A percentile compares a stretch with the other conserved stretches of the same genome.
Conservation (phyloP, 2,888 invertebrate genomes). For the Boloria selene region DNA sequence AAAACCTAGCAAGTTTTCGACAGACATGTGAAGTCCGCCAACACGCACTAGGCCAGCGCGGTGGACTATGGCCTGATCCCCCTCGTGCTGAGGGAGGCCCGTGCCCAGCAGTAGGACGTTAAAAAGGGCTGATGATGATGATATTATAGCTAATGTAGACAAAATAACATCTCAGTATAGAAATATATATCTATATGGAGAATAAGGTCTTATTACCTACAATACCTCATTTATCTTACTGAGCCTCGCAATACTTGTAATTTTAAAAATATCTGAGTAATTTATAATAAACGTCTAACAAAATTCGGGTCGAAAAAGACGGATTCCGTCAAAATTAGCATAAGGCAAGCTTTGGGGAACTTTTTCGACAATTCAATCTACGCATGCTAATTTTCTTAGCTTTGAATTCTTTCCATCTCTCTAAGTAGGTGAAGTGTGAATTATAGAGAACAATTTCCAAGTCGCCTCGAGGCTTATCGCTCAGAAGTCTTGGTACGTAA, state of each 20-base stretch:
- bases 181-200: no score
- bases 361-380: conserved; percentile 53
- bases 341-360: conserved; percentile 44
- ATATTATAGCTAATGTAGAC: neutral
- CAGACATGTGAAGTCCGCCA: no score
- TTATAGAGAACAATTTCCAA: conserved; percentile 20
- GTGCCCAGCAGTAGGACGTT: no score
- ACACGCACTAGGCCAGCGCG: no score
- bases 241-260: neutral
- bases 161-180: neutral
- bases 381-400: conserved; percentile 50
- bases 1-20: no score
- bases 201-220: no score
- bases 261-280: conserved; percentile 10
- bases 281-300: conserved; percentile 30
- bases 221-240: no score
- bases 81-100: no score
- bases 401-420: conserved; percentile 35
- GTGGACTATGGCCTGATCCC: no score
- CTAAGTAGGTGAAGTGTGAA: conserved; percentile 37
- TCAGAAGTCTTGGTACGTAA: conserved; percentile 10
- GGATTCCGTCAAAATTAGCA: conserved; percentile 44
- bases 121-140: no score
- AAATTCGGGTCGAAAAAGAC: conserved; percentile 40
- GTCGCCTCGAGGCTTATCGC: conserved; percentile 5